Evolutionary conservation across 2,113 vertebrate genomes (phyloP), one percentile per base, ranked within the genome.

Genomic region (Sciurus niger): DNA sequence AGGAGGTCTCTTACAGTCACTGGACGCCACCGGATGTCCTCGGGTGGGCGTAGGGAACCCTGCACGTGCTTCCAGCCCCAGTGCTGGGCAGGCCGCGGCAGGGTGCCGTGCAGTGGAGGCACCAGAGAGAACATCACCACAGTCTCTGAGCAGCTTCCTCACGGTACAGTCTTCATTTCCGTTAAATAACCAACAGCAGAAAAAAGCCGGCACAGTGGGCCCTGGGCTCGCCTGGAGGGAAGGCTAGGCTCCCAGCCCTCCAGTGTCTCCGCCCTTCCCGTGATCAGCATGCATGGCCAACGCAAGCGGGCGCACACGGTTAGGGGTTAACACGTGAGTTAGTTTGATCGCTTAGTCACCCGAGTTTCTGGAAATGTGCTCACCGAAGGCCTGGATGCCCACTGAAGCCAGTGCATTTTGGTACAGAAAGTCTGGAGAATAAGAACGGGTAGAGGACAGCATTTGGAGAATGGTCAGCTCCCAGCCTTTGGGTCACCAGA

Each of bases 401-500:
- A 94, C 93, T 92, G 97, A 86, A 97, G 98, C 93, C 97, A 97
- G 65, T 93, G 97, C 67, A 55, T 84, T 98, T 93, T 97, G 98
- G 97, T 97, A 92, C 94, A 97, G 86, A 97, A 83, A 46, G 94
- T 97, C 98, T 96, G 96, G 78, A 97, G 96, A 93, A 97, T 10
- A 92, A 96, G 97, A 98, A 94, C 0, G 95, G 97, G 90, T 70
- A 97, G 48, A 96, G 94, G 67, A 80, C 93, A 96, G 92, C 30
- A 77, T 96, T 86, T 95, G 97, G 95, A 67, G 84, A 87, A 89
- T 9, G 65, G 82, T 82, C 84, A 93, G 87, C 16, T 87, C 60
- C 78, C 3, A 55, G 67, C n/a, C 11, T 8, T 8, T 25, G 30
- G 53, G 43, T 43, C 60, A 18, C 48, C 5, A n/a, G 90, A 60